These are phyloP conservation scores for Apis mellifera DNA, from an alignment of 1,140 invertebrate genomes.

Conservation along the genomic window DNA sequence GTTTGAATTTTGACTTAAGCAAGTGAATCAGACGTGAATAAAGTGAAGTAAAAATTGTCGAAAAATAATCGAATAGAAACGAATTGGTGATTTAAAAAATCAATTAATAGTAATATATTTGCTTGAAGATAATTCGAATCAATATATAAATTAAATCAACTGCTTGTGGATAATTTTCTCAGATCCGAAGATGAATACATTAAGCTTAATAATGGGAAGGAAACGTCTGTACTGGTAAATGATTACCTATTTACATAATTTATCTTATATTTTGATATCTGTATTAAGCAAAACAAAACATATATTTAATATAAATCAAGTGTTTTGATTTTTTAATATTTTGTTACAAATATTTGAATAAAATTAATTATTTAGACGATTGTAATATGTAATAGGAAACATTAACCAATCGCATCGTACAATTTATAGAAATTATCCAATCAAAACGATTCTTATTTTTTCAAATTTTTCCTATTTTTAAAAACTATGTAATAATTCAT, in stretches of 20 bases:
- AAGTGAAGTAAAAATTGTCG: not conserved
- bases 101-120: too few species aligned
- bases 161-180: not conserved
- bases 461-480: not conserved
- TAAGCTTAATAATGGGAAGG: slow-evolving; percentile 2
- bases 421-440: not conserved
- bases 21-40: not conserved
- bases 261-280: not conserved
- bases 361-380: not conserved
- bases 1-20: not conserved
- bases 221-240: not conserved
- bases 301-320: not conserved
- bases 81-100: not conserved
- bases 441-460: too few species aligned
- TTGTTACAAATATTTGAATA: too few species aligned
- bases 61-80: too few species aligned
- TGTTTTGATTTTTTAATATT: not conserved
- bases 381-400: not conserved
- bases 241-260: not conserved
- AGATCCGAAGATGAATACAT: not conserved
- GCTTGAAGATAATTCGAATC: slow-evolving; percentile 6
- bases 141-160: not conserved
- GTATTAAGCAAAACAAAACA: too few species aligned
- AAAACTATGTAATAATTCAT: not conserved
- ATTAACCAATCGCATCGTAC: not conserved